Conservation (phyloP, 2,113 vertebrate species). For the Psittacara wagleri region DNA sequence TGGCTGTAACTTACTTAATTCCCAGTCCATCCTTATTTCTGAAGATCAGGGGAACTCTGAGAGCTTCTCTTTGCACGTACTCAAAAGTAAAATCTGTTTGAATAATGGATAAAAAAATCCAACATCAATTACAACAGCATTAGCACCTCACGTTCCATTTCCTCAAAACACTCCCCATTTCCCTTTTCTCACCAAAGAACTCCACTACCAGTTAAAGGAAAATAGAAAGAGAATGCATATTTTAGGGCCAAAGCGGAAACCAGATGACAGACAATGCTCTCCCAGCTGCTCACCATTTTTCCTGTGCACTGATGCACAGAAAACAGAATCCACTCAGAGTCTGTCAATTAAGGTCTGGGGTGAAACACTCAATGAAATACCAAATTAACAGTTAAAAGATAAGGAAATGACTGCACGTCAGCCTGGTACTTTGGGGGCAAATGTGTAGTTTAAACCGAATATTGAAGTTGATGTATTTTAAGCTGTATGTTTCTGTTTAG, state of each 20-base stretch:
- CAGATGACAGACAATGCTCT: constrained; percentile 48
- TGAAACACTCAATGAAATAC: constrained; percentile 37
- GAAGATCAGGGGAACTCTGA: constrained; percentile 90
- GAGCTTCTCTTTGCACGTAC: constrained; percentile 94
- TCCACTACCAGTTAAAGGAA: constrained; percentile 17
- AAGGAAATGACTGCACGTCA: not conserved
- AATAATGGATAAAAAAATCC: constrained; percentile 45
- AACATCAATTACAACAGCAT: not conserved
- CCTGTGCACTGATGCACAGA: constrained; percentile 57
- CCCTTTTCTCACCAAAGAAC: constrained; percentile 13
- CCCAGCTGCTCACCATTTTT: constrained; percentile 63
- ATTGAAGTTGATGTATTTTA: not conserved
- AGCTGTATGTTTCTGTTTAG: not conserved
- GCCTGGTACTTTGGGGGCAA: not conserved
- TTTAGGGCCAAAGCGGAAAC: constrained; percentile 54
- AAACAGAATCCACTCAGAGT: constrained; percentile 47
- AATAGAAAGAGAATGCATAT: constrained; percentile 36
- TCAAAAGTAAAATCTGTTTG: constrained; percentile 94
- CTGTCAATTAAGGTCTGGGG: constrained; percentile 46
- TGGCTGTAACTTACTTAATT: constrained; percentile 86
- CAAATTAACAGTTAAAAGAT: constrained; percentile 21
- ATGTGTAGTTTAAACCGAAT: not conserved
- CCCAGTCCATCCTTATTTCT: constrained; percentile 91
- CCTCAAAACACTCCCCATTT: not conserved
- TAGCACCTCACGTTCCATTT: not conserved